Evolutionary conservation across 2,888 invertebrate species (phyloP), one percentile per base, ranked within the genome.

Genomic region (Dryomyza anilis): DNA sequence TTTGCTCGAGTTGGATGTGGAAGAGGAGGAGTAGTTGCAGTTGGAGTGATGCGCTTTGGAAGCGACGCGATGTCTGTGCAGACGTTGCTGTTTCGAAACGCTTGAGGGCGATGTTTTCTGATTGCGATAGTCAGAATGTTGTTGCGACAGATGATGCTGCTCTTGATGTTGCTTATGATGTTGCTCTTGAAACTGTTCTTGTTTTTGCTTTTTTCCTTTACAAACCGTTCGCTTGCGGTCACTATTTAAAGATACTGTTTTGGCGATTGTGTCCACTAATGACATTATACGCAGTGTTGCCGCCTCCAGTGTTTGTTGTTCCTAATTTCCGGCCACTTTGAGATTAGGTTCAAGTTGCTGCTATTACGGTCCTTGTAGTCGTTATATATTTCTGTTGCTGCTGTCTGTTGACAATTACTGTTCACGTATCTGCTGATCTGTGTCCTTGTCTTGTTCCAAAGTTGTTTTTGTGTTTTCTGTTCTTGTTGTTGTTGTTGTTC

Each of bases 271-370:
- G 27, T 46, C 43, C 48, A 63, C 64, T 25, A 67, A 60, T 43
- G 69, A 64, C 69, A 69, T 69, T 63, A 27, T 63, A 48, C 46
- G 50, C n/a, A 55, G 33, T 55, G 33, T 46, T 53, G 16, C 36
- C 53, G 61, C 52, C 56, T 25, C 39, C 61, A 39, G 36, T 52
- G 46, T 19, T n/a, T 46, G 30, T 33, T 21, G 23, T 57, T 16
- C 25, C 23, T 16, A 5, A 12, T 10, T 16, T 46, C 46, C 46
- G 12, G 6, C 30, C 21, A 14, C 36, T 39, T 14, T 52, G 52
- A 52, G 14, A n/a, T 19, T 39, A 19, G 19, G 27, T 27, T 53
- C 16, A 36, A 29, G 30, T 30, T 14, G 27, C 30, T 29, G 55
- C 21, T 55, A 23, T 53, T 27, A n/a, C 12, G 5, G 8, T 53